Evolutionary conservation across 2,888 invertebrate species (phyloP), one percentile per base, ranked within the genome.

Genomic region (Melanophora roralis): DNA sequence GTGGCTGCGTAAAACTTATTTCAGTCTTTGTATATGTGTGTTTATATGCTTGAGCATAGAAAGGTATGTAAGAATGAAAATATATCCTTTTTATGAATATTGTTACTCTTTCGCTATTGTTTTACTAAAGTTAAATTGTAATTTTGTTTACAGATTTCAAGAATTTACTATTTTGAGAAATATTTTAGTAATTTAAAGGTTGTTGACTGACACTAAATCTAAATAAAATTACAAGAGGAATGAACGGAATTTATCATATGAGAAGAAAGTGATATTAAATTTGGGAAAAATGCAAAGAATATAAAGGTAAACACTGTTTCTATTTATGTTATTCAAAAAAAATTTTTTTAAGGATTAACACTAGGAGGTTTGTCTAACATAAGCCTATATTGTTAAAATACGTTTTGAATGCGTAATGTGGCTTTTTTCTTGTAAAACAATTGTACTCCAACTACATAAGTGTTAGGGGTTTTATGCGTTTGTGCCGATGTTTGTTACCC

Each of bases 121-220:
- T 68, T 49, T 7, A 49, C 4, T 32, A 59, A 57, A 21, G 12
- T 57, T 68, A 2, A 38, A 69, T 19, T 16, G 4, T 6, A 7
- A 11, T 36, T 9, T 40, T 40, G n/a, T 19, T 47, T 9, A 16
- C 11, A 16, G 11, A 53, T 5, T 45, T 1, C 7, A 23, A 3
- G 23, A 38, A 34, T 53, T 55, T 55, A 47, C 12, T 53, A 32
- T 38, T 27, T 21, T 47, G n/a, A 27, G 27, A 38, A 51, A 12
- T 45, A 14, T 32, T 55, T 19, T 19, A 14, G 21, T 36, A 12
- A 27, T 38, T 67, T 69, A 51, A 60, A 71, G 78, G 65, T 79
- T 79, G 59, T 74, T 79, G 69, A 71, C 78, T 69, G 59, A 38
- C 27, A 68, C 14, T 19, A 45, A 67, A 32, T 5, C 11, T 21